A percentile compares a stretch with the other conserved stretches of the same genome.
Evolutionary conservation across 2,113 vertebrate genomes (phyloP).

Genomic region (Alexandromys fortis): DNA sequence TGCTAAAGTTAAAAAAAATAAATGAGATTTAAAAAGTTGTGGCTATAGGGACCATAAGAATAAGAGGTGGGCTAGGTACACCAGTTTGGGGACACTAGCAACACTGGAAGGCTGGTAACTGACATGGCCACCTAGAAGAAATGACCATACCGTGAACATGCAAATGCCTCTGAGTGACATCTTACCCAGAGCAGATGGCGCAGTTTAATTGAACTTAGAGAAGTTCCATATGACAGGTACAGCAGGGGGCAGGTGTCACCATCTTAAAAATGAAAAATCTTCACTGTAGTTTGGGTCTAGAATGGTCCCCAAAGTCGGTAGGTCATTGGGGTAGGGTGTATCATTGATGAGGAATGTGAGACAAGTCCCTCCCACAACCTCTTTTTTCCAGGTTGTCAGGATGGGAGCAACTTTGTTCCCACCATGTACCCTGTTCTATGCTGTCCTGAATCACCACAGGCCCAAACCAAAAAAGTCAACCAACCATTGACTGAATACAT

Average conservation of each 20-base stretch:
- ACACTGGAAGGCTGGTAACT: not conserved
- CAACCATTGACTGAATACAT: not conserved
- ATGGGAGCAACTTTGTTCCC: not conserved
- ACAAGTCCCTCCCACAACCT: not conserved
- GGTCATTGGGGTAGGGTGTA: not conserved
- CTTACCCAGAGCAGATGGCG: too few species aligned
- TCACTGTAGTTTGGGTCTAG: not conserved
- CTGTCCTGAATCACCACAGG: not conserved
- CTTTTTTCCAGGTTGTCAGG: not conserved
- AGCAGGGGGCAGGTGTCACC: accelerated
- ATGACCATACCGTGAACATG: not conserved
- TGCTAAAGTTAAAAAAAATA: not conserved
- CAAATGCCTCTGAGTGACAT: not conserved
- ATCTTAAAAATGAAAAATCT: not conserved
- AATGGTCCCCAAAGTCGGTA: not conserved
- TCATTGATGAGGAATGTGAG: not conserved
- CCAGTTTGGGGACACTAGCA: not conserved
- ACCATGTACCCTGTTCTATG: accelerated
- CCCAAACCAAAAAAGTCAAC: not conserved
- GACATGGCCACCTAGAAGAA: not conserved
- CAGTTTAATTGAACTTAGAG: not conserved
- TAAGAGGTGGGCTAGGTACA: not conserved
- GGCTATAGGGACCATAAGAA: not conserved
- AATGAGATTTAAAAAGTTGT: not conserved
- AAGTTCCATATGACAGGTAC: not conserved